These are phyloP conservation scores for Sciurus niger DNA, from an alignment of 2,113 vertebrate genomes.

Conservation along the genomic window DNA sequence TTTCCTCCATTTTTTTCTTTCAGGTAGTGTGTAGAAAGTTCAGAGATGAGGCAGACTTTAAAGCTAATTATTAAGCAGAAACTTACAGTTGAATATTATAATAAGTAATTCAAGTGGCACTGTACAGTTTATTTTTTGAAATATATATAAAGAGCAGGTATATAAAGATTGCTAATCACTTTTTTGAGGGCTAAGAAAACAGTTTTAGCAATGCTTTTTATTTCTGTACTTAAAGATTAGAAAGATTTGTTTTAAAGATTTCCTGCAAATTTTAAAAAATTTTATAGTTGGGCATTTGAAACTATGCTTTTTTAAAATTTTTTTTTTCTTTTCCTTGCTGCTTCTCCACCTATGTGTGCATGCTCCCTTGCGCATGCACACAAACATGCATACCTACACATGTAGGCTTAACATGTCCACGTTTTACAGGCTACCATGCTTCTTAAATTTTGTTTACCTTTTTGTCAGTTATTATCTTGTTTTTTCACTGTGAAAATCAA, in stretches of 20 bases:
- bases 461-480: not conserved
- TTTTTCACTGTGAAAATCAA: not conserved
- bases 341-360: no score
- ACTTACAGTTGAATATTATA: conserved; percentile 41
- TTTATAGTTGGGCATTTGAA: not conserved
- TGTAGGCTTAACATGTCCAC: not conserved
- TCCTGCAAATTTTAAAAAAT: conserved; percentile 27
- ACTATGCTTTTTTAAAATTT: not conserved
- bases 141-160: conserved; percentile 12
- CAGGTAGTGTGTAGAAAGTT: not conserved
- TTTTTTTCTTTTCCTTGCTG: not conserved
- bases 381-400: not conserved
- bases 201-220: conserved; percentile 68
- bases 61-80: conserved; percentile 68
- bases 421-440: not conserved
- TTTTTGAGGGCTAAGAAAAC: conserved; percentile 48
- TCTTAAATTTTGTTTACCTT: conserved; percentile 57
- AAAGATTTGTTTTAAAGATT: conserved; percentile 56
- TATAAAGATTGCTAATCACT: not conserved
- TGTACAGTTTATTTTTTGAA: conserved; percentile 25
- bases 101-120: not conserved
- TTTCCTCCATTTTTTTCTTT: not conserved
- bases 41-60: conserved; percentile 50
- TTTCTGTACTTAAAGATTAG: conserved; percentile 48
- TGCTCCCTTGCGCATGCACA: not conserved